A percentile compares a stretch with the other conserved stretches of the same genome.
phyloP scores from a whole-genome alignment of 2,888 invertebrate species.

The Ecdyonurus torrentis region DNA sequence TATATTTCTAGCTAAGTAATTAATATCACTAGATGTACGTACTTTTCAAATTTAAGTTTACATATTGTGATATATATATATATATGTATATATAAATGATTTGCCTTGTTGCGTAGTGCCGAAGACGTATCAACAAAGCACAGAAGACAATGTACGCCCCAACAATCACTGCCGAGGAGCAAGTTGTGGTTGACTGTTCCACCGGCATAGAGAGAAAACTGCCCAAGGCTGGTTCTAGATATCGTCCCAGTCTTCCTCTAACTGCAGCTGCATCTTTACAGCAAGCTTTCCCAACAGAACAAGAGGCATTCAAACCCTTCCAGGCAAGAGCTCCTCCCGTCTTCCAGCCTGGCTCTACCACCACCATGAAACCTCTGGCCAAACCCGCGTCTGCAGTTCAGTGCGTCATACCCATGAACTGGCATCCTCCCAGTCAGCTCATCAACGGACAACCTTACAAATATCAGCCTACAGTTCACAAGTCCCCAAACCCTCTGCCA shows the following conservation, averaged over 20 bases:
- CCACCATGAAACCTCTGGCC: background rate
- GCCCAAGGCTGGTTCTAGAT: background rate
- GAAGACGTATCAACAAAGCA: background rate
- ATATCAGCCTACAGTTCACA: background rate
- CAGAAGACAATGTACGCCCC: slow-evolving; percentile 1
- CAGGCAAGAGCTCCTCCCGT: background rate
- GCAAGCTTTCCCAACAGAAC: background rate
- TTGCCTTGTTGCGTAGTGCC: background rate
- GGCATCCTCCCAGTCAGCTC: background rate
- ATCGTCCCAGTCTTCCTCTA: background rate
- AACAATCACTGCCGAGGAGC: background rate
- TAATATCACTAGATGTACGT: no score
- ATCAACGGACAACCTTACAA: background rate
- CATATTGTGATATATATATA: no score
- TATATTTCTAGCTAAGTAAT: no score
- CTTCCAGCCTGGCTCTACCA: background rate
- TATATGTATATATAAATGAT: no score
- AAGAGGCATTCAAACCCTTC: background rate
- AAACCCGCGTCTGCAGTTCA: background rate
- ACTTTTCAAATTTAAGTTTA: no score
- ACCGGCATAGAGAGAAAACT: background rate
- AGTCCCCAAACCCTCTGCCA: background rate
- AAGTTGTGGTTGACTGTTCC: background rate
- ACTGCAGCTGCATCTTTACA: background rate
- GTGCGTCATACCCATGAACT: background rate